phyloP scores from a whole-genome alignment of 2,113 vertebrate genomes.

The Salvelinus alpinus region DNA sequence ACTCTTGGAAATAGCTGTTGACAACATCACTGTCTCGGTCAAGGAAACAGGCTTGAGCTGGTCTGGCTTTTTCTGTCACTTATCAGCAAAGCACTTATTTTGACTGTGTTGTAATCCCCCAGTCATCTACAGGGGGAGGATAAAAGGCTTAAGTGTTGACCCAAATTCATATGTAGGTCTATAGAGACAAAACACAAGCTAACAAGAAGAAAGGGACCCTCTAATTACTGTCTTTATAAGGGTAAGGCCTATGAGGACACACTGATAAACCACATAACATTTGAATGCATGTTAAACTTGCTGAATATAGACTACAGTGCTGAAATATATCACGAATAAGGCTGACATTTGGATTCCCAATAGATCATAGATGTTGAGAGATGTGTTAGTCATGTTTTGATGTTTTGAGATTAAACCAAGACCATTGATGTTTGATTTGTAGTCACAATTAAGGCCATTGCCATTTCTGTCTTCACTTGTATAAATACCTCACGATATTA shows the following conservation, averaged over 20 bases:
- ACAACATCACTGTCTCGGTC: conserved; percentile 3
- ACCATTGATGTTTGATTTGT: too few species aligned
- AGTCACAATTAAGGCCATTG: too few species aligned
- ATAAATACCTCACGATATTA: too few species aligned
- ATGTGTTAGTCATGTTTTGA: background rate
- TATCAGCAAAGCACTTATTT: conserved; percentile 61
- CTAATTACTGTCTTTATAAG: too few species aligned
- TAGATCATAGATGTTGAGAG: background rate
- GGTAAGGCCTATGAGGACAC: background rate
- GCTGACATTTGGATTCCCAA: background rate
- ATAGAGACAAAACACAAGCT: conserved; percentile 61
- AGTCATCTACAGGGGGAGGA: conserved; percentile 53
- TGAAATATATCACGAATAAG: background rate
- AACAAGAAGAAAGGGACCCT: background rate
- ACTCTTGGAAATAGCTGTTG: conserved; percentile 20
- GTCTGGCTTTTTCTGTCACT: conserved; percentile 41
- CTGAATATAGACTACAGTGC: too few species aligned
- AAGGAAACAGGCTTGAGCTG: conserved; percentile 32
- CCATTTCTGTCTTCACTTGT: too few species aligned
- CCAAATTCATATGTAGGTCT: conserved; percentile 59
- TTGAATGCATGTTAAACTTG: background rate
- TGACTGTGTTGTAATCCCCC: conserved; percentile 64
- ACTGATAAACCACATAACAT: background rate
- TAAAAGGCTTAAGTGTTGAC: conserved; percentile 60
- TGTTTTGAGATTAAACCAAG: background rate